Evolutionary conservation across 2,888 invertebrate genomes (phyloP), one percentile per base, ranked within the genome.

Genomic region (Hermaeophaga mercurialis): DNA sequence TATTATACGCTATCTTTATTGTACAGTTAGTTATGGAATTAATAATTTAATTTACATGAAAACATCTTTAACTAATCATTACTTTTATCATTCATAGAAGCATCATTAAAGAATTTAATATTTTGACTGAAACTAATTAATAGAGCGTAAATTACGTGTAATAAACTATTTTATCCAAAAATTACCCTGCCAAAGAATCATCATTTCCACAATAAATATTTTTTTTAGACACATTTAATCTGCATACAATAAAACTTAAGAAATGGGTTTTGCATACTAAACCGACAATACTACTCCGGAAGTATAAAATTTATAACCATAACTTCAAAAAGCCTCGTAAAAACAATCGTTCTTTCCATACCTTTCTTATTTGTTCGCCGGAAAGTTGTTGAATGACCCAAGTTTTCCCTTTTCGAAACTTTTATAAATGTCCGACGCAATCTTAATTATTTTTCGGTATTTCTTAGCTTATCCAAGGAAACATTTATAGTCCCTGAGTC

Each of bases 391-490:
- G 18, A 38, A 48, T 22, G 38, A 48, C 38, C 38, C 11, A 48
- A 48, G 26, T 48, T 48, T 48, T 26, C 38, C 38, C 48, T 38
- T 22, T 48, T 48, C 26, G 19, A 18, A 48, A 48, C 26, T 48
- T 48, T 48, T 48, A 48, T 38, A 26, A 48, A 36, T 48, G 14
- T 26, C n/a, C 48, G 38, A 26, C 36, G 34, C 26, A 48, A 48
- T 48, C 48, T 38, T 48, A 48, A 48, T 48, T 48, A 48, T 48
- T 48, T 48, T 48, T 36, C 26, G 38, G 38, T 26, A 48, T 48
- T 48, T 48, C 38, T 38, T 26, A 28, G 26, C 38, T 38, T 38
- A 17, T 24, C 26, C 26, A 17, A 17, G 24, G 22, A 28, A 38
- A 38, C 28, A 28, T 48, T 38, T 38, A 14, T 33, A 24, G 22